Evolutionary conservation across 2,113 vertebrate genomes (phyloP).

Genomic region (Callocephalon fimbriatum): DNA sequence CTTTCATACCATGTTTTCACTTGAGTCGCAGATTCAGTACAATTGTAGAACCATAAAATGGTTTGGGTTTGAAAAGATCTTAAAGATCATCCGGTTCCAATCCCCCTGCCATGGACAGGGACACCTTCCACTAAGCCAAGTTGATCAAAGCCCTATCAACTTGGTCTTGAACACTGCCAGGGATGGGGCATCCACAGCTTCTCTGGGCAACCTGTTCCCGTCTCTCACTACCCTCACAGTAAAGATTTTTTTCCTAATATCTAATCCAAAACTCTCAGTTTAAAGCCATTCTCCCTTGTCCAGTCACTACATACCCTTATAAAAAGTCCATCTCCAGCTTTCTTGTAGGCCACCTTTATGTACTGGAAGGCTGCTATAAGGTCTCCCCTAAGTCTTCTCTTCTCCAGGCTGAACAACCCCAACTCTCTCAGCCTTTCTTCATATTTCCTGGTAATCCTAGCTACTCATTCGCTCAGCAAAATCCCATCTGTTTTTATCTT

Average conservation of each 20-base stretch:
- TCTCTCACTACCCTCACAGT: not conserved
- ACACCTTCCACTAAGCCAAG: not conserved
- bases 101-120: not conserved
- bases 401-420: not conserved
- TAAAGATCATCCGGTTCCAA: not conserved
- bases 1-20: not conserved
- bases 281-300: not conserved
- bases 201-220: not conserved
- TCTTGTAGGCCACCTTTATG: not conserved
- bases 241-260: not conserved
- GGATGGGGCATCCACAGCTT: not conserved
- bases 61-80: not conserved
- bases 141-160: not conserved
- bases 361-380: not conserved
- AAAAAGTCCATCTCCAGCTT: not conserved
- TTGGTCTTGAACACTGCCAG: not conserved
- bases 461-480: not conserved
- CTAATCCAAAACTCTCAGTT: not conserved
- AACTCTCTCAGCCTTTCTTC: no score
- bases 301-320: not conserved
- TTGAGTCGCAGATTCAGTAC: not conserved
- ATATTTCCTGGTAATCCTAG: not conserved
- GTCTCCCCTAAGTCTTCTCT: not conserved
- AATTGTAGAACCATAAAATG: not conserved
- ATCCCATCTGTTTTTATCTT: not conserved